Evolutionary conservation across 2,888 invertebrate species (phyloP).

Genomic region (Eupithecia inturbata): DNA sequence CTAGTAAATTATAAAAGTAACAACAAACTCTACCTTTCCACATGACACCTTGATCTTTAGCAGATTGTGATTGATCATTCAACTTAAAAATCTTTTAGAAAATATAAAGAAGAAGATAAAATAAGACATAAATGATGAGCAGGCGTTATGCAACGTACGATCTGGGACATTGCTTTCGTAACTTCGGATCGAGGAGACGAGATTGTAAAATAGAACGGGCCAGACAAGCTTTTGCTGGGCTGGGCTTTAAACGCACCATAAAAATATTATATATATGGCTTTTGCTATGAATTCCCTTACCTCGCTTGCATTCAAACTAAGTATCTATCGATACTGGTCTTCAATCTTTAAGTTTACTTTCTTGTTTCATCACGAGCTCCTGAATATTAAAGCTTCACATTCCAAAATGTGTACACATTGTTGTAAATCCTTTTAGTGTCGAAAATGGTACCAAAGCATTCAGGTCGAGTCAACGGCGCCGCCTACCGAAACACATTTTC

Average conservation of each 20-base stretch:
- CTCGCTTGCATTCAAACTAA: background rate
- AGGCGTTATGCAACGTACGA: conserved; percentile 40
- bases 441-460: conserved; percentile 53
- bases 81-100: background rate
- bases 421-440: conserved; percentile 50
- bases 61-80: background rate
- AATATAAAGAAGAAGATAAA: conserved; percentile 25
- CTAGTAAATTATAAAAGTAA: too few species aligned
- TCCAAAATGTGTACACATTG: conserved; percentile 14
- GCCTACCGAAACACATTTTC: conserved; percentile 46
- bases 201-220: conserved; percentile 38
- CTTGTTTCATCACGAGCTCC: background rate
- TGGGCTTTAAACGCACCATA: conserved; percentile 23
- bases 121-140: conserved; percentile 38
- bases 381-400: background rate
- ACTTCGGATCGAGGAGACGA: conserved; percentile 36
- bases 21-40: background rate
- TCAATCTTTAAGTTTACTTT: background rate
- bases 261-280: background rate
- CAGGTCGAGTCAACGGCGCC: conserved; percentile 47
- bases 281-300: background rate
- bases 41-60: background rate
- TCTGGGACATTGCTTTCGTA: conserved; percentile 40
- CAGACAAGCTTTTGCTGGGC: conserved; percentile 29
- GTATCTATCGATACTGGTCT: background rate